Conservation (phyloP, 2,797 vertebrate genomes). For the Uromys caudimaculatus region DNA sequence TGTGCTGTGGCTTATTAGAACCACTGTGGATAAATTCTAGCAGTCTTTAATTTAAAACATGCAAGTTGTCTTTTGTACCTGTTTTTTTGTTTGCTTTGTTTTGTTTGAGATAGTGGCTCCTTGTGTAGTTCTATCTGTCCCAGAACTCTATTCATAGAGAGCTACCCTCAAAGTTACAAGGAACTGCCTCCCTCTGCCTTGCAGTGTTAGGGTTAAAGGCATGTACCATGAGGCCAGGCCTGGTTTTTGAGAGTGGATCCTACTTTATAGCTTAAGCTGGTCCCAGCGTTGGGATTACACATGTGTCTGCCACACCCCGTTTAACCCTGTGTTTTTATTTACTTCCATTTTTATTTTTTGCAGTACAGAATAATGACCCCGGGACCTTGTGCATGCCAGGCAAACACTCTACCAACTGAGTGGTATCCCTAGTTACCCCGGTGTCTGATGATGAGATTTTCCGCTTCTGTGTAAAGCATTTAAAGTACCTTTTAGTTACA, state of each 20-base stretch:
- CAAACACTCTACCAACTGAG: neutral
- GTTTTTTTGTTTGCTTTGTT: neutral
- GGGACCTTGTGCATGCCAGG: neutral
- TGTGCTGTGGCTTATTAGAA: neutral
- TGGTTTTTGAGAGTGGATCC: neutral
- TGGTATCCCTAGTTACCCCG: neutral
- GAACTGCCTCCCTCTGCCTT: neutral
- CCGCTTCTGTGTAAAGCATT: neutral
- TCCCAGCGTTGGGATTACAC: neutral
- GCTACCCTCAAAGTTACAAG: neutral
- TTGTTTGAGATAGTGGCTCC: neutral
- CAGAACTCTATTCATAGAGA: neutral
- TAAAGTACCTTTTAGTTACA: constrained; percentile 21
- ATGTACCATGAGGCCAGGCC: neutral
- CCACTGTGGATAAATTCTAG: neutral
- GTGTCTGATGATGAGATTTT: neutral
- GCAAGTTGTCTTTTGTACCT: neutral
- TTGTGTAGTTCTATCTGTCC: neutral
- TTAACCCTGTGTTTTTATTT: neutral
- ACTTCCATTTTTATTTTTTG: neutral
- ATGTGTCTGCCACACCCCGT: neutral
- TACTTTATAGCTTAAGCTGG: neutral
- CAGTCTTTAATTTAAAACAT: neutral
- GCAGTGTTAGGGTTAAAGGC: neutral
- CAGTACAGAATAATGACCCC: neutral